Conservation (phyloP, 2,113 vertebrate species). For the Scomber scombrus region DNA sequence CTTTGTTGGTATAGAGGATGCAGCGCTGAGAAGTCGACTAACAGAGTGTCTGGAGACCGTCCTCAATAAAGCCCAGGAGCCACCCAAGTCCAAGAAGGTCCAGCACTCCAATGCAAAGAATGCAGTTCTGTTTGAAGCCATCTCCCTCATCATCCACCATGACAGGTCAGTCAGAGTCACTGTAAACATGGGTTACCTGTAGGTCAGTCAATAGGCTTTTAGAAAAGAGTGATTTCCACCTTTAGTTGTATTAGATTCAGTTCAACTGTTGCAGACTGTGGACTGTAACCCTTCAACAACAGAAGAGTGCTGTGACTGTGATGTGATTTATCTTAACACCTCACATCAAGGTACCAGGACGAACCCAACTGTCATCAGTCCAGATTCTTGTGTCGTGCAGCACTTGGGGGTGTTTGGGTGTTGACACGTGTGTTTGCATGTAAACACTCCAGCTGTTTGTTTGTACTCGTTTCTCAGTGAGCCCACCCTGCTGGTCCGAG, state of each 20-base stretch:
- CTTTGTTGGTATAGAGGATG: slow-evolving; percentile 82
- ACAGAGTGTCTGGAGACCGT: slow-evolving; percentile 92
- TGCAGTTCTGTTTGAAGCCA: slow-evolving; percentile 91
- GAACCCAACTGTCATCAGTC: neutral
- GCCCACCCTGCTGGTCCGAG: slow-evolving; percentile 85
- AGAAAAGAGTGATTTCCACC: too few relatives aligned
- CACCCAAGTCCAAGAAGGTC: slow-evolving; percentile 93
- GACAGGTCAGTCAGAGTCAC: slow-evolving; percentile 80
- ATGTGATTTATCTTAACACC: neutral
- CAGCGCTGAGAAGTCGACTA: slow-evolving; percentile 88
- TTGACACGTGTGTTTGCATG: neutral
- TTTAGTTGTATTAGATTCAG: neutral
- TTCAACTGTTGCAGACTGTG: neutral
- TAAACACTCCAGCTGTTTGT: neutral
- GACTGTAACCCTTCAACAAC: neutral
- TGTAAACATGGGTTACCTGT: neutral
- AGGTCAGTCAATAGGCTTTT: too few relatives aligned
- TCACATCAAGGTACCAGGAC: neutral
- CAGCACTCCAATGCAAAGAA: slow-evolving; percentile 95
- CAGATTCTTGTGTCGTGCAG: neutral
- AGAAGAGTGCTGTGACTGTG: neutral
- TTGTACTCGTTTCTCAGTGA: slow-evolving; percentile 69
- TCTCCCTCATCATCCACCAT: slow-evolving; percentile 91
- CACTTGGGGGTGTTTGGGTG: neutral
- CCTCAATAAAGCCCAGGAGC: slow-evolving; percentile 93